phyloP scores from a whole-genome alignment of 2,113 vertebrate species.

The Mola mola region DNA sequence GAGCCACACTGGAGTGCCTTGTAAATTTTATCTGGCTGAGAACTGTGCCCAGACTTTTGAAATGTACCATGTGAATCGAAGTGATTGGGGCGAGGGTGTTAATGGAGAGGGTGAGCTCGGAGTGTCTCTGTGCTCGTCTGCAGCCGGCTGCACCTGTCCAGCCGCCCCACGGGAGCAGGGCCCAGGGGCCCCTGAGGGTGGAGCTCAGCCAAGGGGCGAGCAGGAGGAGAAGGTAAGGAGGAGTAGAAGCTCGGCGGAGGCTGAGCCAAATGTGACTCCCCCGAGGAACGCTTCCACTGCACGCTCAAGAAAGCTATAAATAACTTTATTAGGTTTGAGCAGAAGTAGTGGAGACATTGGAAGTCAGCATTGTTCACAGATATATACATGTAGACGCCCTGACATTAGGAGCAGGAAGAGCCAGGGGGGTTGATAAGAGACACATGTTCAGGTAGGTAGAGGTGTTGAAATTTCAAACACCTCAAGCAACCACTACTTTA shows the following conservation, averaged over 20 bases:
- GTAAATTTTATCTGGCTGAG: slow-evolving; percentile 55
- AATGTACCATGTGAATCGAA: slow-evolving; percentile 56
- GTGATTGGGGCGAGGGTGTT: slow-evolving; percentile 63
- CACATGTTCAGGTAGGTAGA: no score
- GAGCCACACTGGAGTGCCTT: slow-evolving; percentile 36
- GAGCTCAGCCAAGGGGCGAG: slow-evolving; percentile 62
- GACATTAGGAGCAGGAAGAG: slow-evolving; percentile 15
- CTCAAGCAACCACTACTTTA: background rate
- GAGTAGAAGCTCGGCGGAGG: slow-evolving; percentile 32
- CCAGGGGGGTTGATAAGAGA: background rate
- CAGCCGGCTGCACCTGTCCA: slow-evolving; percentile 73
- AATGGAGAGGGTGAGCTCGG: slow-evolving; percentile 63
- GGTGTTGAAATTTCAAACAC: no score
- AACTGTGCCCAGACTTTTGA: slow-evolving; percentile 35
- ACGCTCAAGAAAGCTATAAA: slow-evolving; percentile 67
- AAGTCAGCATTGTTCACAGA: slow-evolving; percentile 49
- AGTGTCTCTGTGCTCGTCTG: slow-evolving; percentile 43
- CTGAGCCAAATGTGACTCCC: slow-evolving; percentile 66
- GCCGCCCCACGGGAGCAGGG: slow-evolving; percentile 50
- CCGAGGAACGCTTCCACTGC: slow-evolving; percentile 58
- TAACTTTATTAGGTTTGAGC: slow-evolving; percentile 75
- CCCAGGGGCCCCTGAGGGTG: slow-evolving; percentile 54
- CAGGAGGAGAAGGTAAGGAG: slow-evolving; percentile 47
- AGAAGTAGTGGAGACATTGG: slow-evolving; percentile 68
- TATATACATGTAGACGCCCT: slow-evolving; percentile 33